Evolutionary conservation across 2,797 vertebrate genomes (phyloP).

Genomic region (Chromobotia macracanthus): DNA sequence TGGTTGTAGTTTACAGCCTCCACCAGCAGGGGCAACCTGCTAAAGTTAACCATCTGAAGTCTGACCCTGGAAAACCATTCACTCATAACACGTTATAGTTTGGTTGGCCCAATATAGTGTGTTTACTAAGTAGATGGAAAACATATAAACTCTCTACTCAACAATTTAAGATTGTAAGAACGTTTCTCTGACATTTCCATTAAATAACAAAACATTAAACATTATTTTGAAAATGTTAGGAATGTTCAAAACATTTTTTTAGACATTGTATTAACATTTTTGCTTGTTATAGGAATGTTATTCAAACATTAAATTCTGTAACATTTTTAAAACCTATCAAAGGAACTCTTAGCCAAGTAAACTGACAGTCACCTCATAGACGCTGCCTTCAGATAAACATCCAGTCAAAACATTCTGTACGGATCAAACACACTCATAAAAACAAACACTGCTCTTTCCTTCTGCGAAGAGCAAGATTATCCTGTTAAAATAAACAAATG

Average conservation of each 20-base stretch:
- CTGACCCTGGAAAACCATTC: neutral
- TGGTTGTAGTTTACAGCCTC: neutral
- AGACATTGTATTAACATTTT: neutral
- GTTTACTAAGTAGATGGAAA: neutral
- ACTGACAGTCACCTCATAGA: slow-evolving; percentile 17
- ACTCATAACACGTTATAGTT: neutral
- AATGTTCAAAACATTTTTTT: too few species aligned
- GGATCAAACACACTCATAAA: slow-evolving; percentile 24
- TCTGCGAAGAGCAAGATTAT: neutral
- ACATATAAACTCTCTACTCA: neutral
- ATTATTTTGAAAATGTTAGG: too few species aligned
- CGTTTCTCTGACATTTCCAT: too few species aligned
- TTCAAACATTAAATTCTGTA: neutral
- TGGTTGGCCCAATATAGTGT: neutral
- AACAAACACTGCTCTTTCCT: slow-evolving; percentile 1
- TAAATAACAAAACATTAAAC: too few species aligned
- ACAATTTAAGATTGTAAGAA: too few species aligned
- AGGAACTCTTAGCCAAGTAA: neutral
- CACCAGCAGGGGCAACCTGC: neutral
- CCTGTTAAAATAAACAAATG: neutral
- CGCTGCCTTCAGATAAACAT: slow-evolving; percentile 9
- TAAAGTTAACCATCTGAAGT: neutral
- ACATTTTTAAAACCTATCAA: neutral
- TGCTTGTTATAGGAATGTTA: neutral
- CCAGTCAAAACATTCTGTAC: slow-evolving; percentile 4